Base-by-base conservation (phyloP, 2,113 vertebrate genomes). In the Malurus cyaneus region DNA sequence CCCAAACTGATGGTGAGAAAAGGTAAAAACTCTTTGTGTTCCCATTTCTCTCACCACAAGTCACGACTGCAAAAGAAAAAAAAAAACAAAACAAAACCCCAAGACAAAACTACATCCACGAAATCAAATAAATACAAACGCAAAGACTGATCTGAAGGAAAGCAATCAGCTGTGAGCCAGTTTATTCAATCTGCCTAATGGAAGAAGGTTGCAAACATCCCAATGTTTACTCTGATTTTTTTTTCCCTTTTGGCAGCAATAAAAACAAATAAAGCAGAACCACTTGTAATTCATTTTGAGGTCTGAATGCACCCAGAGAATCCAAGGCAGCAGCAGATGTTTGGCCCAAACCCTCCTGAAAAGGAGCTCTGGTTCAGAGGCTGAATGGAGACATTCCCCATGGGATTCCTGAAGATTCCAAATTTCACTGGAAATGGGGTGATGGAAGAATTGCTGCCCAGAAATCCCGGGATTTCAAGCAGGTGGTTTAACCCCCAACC, bases 121-220 rank as follows among this genome's bases (percentile, higher is more conserved):
- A 90, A 90, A 83, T 71, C 86, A 83, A 94, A 94, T 70, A 95
- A 93, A 94, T 66, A 86, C 62, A 80, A 86, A 46, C 2, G 56
- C 88, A 66, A 31, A 9, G 92, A 71, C 53, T 92, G 92, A 87
- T 89, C 92, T 69, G 86, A 88, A 86, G 78, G 36, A 95, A 93
- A 96, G 96, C 94, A 96, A 97, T 93, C 93, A 79, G 2, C 83
- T 72, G 46, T 2, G 29, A 93, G 93, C 73, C 94, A 92, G 94
- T 92, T 95, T 91, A 92, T 91, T 94, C 96, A 92, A 95, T 96
- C 92, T 96, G 94, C 94, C 96, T 89, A 92, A 95, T 91, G 92
- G 19, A 92, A 53, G 94, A 18, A 88, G 89, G 94, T 46, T 96
- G 92, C 96, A 96, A 97, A 96, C 93, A 96, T 93, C 94, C 83